These are phyloP conservation scores for Philypnodon macrostomus DNA, from an alignment of 2,797 vertebrate species.

Conservation along the genomic window DNA sequence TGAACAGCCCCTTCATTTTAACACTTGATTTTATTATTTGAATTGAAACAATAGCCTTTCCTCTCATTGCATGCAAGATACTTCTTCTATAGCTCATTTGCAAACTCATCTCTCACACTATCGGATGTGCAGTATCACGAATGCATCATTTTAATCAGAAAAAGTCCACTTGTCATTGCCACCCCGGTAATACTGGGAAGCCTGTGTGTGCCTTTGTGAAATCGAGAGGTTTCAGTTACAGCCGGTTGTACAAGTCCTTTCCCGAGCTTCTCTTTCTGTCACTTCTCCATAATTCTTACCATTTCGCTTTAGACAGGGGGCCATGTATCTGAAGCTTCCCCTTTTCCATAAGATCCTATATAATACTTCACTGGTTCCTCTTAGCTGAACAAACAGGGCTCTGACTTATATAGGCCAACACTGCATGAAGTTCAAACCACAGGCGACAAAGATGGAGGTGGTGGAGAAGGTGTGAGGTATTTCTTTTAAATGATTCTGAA, in stretches of 20 bases:
- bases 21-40: no score
- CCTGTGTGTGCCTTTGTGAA: no score
- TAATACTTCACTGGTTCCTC: conserved; percentile 95
- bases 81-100: conserved; percentile 34
- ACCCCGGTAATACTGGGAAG: conserved; percentile 27
- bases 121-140: conserved; percentile 9
- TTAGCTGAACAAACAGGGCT: conserved; percentile 84
- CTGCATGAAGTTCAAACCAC: conserved; percentile 77
- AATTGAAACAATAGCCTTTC: no score
- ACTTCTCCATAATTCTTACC: conserved; percentile 96
- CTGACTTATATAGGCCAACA: conserved; percentile 43
- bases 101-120: background rate
- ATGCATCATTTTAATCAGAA: background rate
- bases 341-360: conserved; percentile 95
- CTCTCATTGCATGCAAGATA: conserved; percentile 9
- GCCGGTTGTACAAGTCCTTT: conserved; percentile 85
- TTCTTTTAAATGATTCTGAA: conserved; percentile 51
- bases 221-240: conserved; percentile 71
- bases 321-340: conserved; percentile 85
- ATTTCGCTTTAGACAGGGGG: conserved; percentile 87
- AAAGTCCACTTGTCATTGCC: background rate
- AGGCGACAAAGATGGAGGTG: conserved; percentile 37
- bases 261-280: conserved; percentile 94
- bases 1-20: no score
- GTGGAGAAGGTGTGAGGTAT: conserved; percentile 41